phyloP scores from a whole-genome alignment of 2,888 invertebrate species.

The Cistogaster globosa region DNA sequence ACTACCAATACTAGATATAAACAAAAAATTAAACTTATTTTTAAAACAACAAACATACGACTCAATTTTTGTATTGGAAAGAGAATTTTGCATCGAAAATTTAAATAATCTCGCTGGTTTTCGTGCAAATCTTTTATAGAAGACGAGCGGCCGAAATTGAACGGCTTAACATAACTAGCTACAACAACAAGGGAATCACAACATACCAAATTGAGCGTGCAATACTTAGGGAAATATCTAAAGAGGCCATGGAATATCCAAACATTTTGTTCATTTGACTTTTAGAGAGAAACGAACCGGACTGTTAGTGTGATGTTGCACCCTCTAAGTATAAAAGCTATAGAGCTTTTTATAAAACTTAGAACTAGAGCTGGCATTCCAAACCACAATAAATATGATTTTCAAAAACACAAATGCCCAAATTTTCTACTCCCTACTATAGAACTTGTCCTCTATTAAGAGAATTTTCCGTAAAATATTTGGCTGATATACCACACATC shows the following conservation, averaged over 20 bases:
- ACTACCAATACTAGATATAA: conserved; percentile 37
- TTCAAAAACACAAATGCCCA: neutral
- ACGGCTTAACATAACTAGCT: conserved; percentile 13
- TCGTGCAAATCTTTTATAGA: conserved; percentile 39
- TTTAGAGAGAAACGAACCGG: conserved; percentile 45
- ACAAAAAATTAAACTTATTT: conserved; percentile 13
- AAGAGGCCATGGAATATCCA: conserved; percentile 24
- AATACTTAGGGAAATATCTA: too few relatives aligned
- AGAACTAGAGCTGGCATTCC: conserved; percentile 18
- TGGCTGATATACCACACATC: conserved; percentile 2
- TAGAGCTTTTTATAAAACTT: conserved; percentile 41
- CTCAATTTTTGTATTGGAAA: neutral
- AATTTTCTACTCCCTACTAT: conserved; percentile 6
- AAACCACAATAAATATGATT: conserved; percentile 37
- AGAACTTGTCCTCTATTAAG: conserved; percentile 19
- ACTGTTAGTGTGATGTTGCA: conserved; percentile 34
- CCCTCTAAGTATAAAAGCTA: conserved; percentile 6
- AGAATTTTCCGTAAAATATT: conserved; percentile 2
- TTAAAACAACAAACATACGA: conserved; percentile 13
- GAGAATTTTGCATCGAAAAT: neutral
- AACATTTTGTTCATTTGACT: conserved; percentile 14
- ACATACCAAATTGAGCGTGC: conserved; percentile 2
- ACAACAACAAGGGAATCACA: neutral
- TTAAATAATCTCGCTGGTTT: conserved; percentile 19
- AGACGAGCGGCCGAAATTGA: conserved; percentile 54